Percentiles rank a stretch among this genome's conserved stretches.
Conservation (phyloP, 2,113 vertebrate species). For the Pomatorhinus ruficollis region DNA sequence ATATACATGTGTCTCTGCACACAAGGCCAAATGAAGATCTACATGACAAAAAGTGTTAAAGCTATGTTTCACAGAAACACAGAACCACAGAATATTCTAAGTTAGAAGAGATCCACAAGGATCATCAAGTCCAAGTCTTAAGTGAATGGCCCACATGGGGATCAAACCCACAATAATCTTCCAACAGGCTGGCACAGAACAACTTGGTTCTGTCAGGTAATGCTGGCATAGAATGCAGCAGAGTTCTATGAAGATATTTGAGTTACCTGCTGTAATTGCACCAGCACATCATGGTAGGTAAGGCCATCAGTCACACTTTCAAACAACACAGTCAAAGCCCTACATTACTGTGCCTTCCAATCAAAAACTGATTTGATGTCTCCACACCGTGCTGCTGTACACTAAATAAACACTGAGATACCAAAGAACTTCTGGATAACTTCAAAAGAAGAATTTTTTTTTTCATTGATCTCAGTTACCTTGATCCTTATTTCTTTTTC, state of each 20-base stretch:
- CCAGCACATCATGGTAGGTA: neutral
- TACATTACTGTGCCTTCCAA: neutral
- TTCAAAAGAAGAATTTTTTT: neutral
- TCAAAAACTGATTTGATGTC: neutral
- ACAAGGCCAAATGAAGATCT: neutral
- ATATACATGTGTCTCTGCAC: neutral
- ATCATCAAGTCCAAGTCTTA: neutral
- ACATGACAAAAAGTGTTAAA: neutral
- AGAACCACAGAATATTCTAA: neutral
- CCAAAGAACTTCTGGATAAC: neutral
- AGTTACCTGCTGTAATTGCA: neutral
- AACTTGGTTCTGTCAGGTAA: neutral
- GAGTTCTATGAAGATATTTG: fast-evolving
- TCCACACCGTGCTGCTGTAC: neutral
- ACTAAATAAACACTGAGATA: neutral
- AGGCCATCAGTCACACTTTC: neutral
- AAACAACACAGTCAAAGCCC: neutral
- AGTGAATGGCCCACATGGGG: neutral
- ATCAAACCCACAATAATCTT: neutral
- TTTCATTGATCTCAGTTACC: constrained; percentile 69
- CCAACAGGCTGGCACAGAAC: neutral
- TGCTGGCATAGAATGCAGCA: neutral
- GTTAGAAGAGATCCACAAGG: neutral
- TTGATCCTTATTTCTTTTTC: constrained; percentile 94
- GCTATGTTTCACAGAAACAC: neutral